Evolutionary conservation across 2,888 invertebrate genomes (phyloP), one percentile per base, ranked within the genome.

Genomic region (Oscheius sp.): DNA sequence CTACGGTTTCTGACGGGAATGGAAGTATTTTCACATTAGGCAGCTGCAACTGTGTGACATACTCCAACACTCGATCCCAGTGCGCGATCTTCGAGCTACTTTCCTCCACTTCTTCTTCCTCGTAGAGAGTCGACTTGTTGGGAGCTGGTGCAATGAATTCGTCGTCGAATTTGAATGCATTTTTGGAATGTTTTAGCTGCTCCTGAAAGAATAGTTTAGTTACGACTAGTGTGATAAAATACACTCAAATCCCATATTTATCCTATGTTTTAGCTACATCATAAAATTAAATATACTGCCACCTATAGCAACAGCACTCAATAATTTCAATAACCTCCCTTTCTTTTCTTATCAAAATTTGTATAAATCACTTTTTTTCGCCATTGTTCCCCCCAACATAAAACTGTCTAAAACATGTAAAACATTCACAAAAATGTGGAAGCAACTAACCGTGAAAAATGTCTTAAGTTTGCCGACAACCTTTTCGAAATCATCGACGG

Each of bases 401-500:
- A 56, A 59, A 59, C 12, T 50, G 3, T 5, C 2, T 2, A 20
- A n/a, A 17, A 67, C n/a, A n/a, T n/a, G n/a, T n/a, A 41, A n/a
- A 30, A 26, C n/a, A n/a, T n/a, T n/a, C n/a, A n/a, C 57, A 5
- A 9, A 80, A 95, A n/a, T n/a, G n/a, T n/a, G n/a, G n/a, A n/a
- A n/a, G n/a, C n/a, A n/a, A n/a, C n/a, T n/a, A n/a, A n/a, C n/a
- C 72, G 93, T 92, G 88, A 98, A 96, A 89, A 98, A 98, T 88
- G 96, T 95, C 82, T 95, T 94, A 36, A 98, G 89, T 86, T 96
- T 96, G 75, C 93, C 92, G 86, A 92, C 94, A 93, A 98, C 96
- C 89, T 96, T 97, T 56, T 95, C 89, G 70, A 98, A 89, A 89
- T 98, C 97, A 0, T 94, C 94, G 0, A 96, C 95, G 1, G 97